These are phyloP conservation scores for Apeira syringaria DNA, from an alignment of 2,888 invertebrate genomes.

Conservation along the genomic window DNA sequence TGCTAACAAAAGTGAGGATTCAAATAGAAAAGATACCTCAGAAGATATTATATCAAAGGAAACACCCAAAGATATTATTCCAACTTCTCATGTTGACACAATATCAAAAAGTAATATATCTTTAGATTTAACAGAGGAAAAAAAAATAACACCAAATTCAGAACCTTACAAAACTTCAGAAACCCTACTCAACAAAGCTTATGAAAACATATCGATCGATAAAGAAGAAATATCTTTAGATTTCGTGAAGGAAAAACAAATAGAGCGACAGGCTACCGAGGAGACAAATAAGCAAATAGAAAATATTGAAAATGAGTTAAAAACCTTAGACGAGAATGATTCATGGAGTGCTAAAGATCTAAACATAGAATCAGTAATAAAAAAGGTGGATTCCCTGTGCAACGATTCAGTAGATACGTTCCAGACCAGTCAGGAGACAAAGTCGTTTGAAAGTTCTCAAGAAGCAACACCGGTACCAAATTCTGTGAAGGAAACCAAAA, in stretches of 20 bases:
- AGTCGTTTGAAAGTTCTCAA: constrained; percentile 19
- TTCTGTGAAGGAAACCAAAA: constrained; percentile 12
- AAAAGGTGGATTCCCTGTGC: constrained; percentile 89
- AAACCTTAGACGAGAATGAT: constrained; percentile 87
- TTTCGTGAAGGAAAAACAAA: constrained; percentile 14
- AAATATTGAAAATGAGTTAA: constrained; percentile 50
- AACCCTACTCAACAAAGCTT: constrained; percentile 8
- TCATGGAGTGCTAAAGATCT: constrained; percentile 92
- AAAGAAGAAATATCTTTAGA: constrained; percentile 19
- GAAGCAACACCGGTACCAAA: constrained; percentile 13
- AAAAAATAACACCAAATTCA: constrained; percentile 1
- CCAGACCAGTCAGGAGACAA: constrained; percentile 28
- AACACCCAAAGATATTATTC: constrained; percentile 1
- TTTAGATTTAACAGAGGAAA: constrained; percentile 10
- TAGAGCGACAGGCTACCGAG: constrained; percentile 8
- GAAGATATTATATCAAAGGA: constrained; percentile 1
- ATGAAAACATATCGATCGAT: constrained; percentile 17
- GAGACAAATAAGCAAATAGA: constrained; percentile 15
- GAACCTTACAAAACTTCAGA: not conserved
- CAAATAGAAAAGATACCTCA: not conserved
- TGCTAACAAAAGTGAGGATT: not conserved
- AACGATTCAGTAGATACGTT: constrained; percentile 57
- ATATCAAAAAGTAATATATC: constrained; percentile 1
- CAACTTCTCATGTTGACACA: not conserved
- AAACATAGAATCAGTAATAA: constrained; percentile 92